These are phyloP conservation scores for Scalopus aquaticus DNA, from an alignment of 2,113 vertebrate species.

Conservation along the genomic window DNA sequence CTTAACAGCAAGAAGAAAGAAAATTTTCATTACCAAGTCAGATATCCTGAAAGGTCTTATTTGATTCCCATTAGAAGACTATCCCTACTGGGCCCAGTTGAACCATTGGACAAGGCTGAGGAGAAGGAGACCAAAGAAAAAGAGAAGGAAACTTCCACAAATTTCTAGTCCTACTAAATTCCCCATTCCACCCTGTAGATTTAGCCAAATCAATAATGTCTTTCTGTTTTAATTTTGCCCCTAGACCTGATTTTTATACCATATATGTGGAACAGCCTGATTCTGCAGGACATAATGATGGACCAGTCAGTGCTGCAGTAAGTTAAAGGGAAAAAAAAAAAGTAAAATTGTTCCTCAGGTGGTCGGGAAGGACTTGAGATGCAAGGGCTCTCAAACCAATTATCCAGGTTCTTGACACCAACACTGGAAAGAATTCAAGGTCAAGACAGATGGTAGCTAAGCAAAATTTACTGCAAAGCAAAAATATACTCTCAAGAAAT, in stretches of 20 bases:
- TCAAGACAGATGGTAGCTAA: too few species aligned
- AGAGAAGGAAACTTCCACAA: background rate
- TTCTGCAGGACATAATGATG: slow-evolving; percentile 88
- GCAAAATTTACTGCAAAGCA: too few species aligned
- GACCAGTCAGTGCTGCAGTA: slow-evolving; percentile 91
- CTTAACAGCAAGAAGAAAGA: background rate
- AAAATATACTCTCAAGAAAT: too few species aligned
- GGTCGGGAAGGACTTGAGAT: too few species aligned
- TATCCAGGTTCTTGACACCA: too few species aligned
- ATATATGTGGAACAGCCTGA: slow-evolving; percentile 96
- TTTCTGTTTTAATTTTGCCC: slow-evolving; percentile 67
- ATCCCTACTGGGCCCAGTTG: background rate
- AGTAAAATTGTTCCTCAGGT: too few species aligned
- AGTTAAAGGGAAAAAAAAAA: slow-evolving; percentile 69
- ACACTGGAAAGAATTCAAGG: too few species aligned
- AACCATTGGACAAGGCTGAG: background rate
- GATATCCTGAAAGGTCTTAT: background rate
- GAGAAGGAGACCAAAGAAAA: background rate
- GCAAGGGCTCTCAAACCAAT: too few species aligned
- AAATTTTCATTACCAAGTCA: background rate
- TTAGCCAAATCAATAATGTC: background rate
- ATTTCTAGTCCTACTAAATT: background rate
- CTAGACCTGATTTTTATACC: slow-evolving; percentile 93
- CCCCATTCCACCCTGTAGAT: background rate
- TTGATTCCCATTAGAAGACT: background rate